Evolutionary conservation across 1,140 invertebrate species (phyloP), one percentile per base, ranked within the genome.

Genomic region (Drosophila nikananu): DNA sequence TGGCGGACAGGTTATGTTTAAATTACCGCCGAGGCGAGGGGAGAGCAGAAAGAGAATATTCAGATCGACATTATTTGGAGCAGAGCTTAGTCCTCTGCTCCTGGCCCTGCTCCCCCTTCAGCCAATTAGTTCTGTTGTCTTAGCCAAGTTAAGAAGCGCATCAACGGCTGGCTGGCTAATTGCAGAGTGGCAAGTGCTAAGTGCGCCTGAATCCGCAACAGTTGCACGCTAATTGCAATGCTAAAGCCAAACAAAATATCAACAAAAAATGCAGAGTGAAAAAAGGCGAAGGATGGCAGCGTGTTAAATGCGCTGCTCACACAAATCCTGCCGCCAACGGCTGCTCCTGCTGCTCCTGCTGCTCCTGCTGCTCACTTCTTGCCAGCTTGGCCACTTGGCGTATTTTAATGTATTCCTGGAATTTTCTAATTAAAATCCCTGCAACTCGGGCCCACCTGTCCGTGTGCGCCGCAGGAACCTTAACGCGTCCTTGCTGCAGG

Each of bases 351-450:
- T 57, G 19, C 41, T 60, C 49, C 66, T 57, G 19, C 42, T 42
- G 37, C 37, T 19, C 3, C 41, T 73, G 48, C 41, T 60, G 60
- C 74, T 58, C 58, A 80, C 59, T 49, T 55, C 68, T 44, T 65
- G 49, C 42, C 49, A 17, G 32, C 32, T 21, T 66, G 67, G 67
- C 76, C 80, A 87, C 83, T 87, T 87, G 76, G 59, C 76, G 75
- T 49, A 79, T 74, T 80, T 80, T 80, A 80, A 80, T 80, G 78
- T 89, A 89, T 79, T 86, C 79, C 86, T 54, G 86, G 81, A 90
- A 90, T 90, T 90, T 90, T 90, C 86, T 90, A 90, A 90, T 90
- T 90, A 90, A 90, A 90, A 90, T 82, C 78, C 86, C 74, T 75
- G 80, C 84, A 49, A 62, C 41, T 15, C 64, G 66, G 72, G 67